These are phyloP conservation scores for Shinisaurus crocodilurus DNA, from an alignment of 2,113 vertebrate genomes.

Conservation along the genomic window DNA sequence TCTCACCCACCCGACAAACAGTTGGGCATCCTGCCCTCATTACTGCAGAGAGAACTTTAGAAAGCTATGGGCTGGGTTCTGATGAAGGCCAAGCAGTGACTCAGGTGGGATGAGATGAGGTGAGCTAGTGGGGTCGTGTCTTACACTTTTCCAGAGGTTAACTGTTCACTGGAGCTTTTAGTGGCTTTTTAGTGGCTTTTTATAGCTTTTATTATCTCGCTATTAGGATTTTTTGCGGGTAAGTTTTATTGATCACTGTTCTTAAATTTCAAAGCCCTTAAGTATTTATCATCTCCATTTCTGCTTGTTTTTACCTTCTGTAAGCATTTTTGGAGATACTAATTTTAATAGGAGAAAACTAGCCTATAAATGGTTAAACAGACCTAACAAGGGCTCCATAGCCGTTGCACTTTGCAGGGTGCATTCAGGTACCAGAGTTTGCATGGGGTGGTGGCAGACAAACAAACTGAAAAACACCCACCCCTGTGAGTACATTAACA, in stretches of 20 bases:
- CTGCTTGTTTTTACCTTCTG: background rate
- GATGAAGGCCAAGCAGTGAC: background rate
- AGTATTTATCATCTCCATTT: background rate
- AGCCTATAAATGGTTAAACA: background rate
- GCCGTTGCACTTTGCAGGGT: background rate
- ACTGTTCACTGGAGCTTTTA: background rate
- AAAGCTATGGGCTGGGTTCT: too few relatives aligned
- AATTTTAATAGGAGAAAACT: background rate
- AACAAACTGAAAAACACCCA: background rate
- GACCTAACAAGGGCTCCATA: background rate
- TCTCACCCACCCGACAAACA: background rate
- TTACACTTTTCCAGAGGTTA: background rate
- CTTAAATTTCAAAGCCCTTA: background rate
- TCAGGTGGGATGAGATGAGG: background rate
- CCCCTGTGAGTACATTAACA: too few relatives aligned
- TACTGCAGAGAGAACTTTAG: background rate
- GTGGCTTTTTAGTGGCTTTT: background rate
- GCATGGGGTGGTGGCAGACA: background rate
- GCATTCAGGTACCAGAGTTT: background rate
- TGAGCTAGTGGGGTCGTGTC: background rate
- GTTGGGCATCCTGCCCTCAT: background rate
- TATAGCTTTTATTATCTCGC: background rate
- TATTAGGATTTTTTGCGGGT: background rate
- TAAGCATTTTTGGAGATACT: background rate
- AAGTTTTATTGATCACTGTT: slow-evolving; percentile 10